phyloP scores from a whole-genome alignment of 2,113 vertebrate genomes.

The Paratilapia polleni region DNA sequence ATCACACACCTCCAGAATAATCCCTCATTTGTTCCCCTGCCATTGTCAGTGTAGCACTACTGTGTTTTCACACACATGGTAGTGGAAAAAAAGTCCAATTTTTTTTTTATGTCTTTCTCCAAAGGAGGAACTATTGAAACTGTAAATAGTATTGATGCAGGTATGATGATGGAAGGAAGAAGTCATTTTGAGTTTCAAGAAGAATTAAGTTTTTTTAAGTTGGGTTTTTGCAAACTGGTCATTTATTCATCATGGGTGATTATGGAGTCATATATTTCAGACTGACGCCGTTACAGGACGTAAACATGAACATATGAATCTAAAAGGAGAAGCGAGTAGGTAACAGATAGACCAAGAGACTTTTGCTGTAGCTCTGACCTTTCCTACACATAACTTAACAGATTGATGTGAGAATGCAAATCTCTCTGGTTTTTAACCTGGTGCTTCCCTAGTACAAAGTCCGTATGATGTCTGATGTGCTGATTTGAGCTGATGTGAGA shows the following conservation, averaged over 20 bases:
- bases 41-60: constrained; percentile 70
- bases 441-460: background rate
- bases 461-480: background rate
- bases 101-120: constrained; percentile 50
- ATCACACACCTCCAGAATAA: constrained; percentile 79
- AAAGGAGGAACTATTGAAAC: constrained; percentile 54
- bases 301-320: background rate
- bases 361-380: too few species aligned
- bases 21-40: constrained; percentile 77
- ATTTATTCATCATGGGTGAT: constrained; percentile 22
- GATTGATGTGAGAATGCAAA: background rate
- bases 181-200: constrained; percentile 26
- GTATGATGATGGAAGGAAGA: constrained; percentile 35
- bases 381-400: background rate
- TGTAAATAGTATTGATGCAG: constrained; percentile 60
- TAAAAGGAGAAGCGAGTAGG: background rate
- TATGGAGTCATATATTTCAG: constrained; percentile 16
- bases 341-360: background rate
- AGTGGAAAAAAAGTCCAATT: constrained; percentile 75
- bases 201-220: constrained; percentile 6
- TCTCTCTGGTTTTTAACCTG: background rate
- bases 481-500: background rate
- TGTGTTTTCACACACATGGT: constrained; percentile 69
- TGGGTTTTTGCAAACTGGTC: constrained; percentile 26
- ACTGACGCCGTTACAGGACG: background rate